A percentile compares a stretch with the other conserved stretches of the same genome.
Conservation (phyloP, 2,888 invertebrate species). For the Theretra japonica region DNA sequence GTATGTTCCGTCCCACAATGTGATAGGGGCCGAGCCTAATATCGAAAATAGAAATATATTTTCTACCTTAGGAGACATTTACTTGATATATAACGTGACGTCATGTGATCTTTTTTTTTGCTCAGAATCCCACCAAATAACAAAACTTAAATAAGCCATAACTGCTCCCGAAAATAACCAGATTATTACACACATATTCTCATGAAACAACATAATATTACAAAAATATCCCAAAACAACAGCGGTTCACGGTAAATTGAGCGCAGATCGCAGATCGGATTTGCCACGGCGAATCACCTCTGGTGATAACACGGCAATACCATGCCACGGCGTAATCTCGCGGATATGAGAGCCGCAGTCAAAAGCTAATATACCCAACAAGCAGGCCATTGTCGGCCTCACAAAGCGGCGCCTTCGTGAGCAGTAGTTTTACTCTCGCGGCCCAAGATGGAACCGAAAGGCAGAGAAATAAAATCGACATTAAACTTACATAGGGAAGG, state of each 20-base stretch:
- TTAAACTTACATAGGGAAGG: too few species aligned
- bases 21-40: too few species aligned
- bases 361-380: slow-evolving; percentile 50
- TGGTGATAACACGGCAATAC: slow-evolving; percentile 17
- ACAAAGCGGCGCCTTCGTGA: slow-evolving; percentile 51
- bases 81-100: too few species aligned
- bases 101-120: too few species aligned
- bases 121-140: too few species aligned
- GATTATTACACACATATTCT: too few species aligned
- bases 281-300: slow-evolving; percentile 1
- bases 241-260: background rate
- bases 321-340: slow-evolving; percentile 16
- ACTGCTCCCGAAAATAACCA: too few species aligned
- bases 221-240: background rate
- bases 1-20: too few species aligned
- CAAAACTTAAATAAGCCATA: too few species aligned
- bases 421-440: slow-evolving; percentile 37
- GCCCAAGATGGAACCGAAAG: background rate
- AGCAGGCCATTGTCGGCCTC: slow-evolving; percentile 50
- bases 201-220: background rate
- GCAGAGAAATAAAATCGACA: background rate
- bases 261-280: background rate
- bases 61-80: too few species aligned
- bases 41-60: too few species aligned
- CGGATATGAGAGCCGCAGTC: slow-evolving; percentile 38